These are phyloP conservation scores for Oreochromis spilurus DNA, from an alignment of 2,113 vertebrate species.

Conservation along the genomic window DNA sequence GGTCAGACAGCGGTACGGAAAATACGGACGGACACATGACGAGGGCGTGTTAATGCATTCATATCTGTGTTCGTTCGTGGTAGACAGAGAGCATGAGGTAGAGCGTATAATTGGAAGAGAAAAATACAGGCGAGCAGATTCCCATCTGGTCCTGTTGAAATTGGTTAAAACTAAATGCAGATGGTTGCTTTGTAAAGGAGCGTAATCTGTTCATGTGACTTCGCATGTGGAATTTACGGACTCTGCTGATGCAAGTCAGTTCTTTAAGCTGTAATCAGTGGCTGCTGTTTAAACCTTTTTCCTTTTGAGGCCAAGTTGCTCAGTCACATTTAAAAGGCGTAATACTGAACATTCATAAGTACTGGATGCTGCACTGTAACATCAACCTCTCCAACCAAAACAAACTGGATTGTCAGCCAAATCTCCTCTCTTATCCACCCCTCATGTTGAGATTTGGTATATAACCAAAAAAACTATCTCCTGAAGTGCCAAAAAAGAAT, in stretches of 20 bases:
- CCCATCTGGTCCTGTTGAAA: constrained; percentile 50
- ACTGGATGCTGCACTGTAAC: neutral
- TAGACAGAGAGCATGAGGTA: neutral
- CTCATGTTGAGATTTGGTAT: neutral
- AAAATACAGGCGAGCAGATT: constrained; percentile 32
- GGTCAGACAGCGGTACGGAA: neutral
- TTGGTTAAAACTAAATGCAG: constrained; percentile 22
- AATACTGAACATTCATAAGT: neutral
- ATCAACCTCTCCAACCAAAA: neutral
- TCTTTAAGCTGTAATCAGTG: neutral
- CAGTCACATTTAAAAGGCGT: neutral
- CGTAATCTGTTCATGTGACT: constrained; percentile 20
- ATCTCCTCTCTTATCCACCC: neutral
- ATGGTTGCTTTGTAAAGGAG: constrained; percentile 14
- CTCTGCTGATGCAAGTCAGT: neutral
- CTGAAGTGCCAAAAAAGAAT: neutral
- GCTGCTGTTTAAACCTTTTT: neutral
- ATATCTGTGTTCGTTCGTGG: neutral
- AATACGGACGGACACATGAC: neutral
- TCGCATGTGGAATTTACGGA: neutral
- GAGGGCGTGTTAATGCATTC: neutral
- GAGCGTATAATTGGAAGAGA: constrained; percentile 22
- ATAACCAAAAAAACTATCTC: neutral
- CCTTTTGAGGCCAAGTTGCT: neutral
- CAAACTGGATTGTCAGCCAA: neutral